Conservation (phyloP, 2,113 vertebrate genomes). For the Oreochromis niloticus region DNA sequence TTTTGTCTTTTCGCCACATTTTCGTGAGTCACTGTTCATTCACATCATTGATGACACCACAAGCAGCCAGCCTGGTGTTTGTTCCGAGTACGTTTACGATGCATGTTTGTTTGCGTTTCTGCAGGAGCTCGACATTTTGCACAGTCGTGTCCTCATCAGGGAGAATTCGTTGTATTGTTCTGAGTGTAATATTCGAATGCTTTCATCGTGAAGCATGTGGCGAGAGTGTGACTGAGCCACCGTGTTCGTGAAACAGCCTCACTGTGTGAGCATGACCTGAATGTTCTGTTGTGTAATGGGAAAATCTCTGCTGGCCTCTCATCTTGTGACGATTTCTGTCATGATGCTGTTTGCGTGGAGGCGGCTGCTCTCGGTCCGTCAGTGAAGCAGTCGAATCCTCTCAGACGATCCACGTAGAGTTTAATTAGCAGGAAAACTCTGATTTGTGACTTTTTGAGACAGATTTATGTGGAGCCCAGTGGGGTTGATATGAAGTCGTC, state of each 20-base stretch:
- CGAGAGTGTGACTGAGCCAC: conserved; percentile 28
- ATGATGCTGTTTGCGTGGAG: conserved; percentile 68
- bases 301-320: conserved; percentile 1
- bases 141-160: conserved; percentile 19
- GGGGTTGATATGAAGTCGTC: rapidly evolving
- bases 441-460: neutral
- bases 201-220: conserved; percentile 47
- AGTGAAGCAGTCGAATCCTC: conserved; percentile 15
- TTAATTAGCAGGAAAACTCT: neutral
- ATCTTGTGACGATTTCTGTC: conserved; percentile 53
- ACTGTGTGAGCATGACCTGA: conserved; percentile 56
- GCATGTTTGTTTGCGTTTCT: conserved; percentile 39
- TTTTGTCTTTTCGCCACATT: neutral
- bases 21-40: neutral
- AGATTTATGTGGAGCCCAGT: neutral
- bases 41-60: neutral
- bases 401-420: neutral
- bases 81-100: conserved; percentile 1
- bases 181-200: neutral
- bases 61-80: neutral
- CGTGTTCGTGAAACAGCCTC: conserved; percentile 27
- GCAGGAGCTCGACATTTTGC: conserved; percentile 20
- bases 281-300: conserved; percentile 18
- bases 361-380: neutral
- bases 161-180: conserved; percentile 8